Conservation (phyloP, 2,113 vertebrate genomes). For the Chlorocebus sabaeus region DNA sequence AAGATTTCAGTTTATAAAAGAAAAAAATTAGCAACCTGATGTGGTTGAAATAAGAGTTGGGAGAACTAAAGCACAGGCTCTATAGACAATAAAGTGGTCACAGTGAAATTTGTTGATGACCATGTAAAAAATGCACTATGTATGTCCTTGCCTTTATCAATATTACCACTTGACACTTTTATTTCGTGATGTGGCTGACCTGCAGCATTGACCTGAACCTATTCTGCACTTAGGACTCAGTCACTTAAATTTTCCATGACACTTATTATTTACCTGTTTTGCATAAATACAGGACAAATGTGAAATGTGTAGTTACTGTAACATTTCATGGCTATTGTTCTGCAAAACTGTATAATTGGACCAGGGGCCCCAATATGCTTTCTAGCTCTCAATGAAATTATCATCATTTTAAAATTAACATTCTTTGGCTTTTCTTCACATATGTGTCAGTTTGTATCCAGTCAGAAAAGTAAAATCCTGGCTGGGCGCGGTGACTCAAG, state of each 20-base stretch:
- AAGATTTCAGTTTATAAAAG: not conserved
- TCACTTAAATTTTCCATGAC: not conserved
- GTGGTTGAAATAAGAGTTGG: not conserved
- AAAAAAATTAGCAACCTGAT: not conserved
- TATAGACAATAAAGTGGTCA: not conserved
- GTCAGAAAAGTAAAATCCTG: not conserved
- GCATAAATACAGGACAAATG: not conserved
- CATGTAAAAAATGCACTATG: not conserved
- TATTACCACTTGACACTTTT: not conserved
- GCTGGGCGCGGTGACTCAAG: rapidly evolving
- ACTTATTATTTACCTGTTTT: not conserved
- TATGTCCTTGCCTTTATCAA: not conserved
- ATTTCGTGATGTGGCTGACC: not conserved
- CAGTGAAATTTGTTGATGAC: not conserved
- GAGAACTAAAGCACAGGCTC: not conserved
- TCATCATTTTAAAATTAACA: not conserved
- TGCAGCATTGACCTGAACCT: not conserved
- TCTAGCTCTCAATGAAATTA: not conserved
- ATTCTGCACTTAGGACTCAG: not conserved
- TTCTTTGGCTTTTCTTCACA: not conserved
- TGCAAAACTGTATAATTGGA: not conserved
- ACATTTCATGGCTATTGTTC: not conserved
- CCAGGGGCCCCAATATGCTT: not conserved
- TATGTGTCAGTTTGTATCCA: not conserved
- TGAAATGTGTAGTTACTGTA: not conserved